Evolutionary conservation across 2,113 vertebrate genomes (phyloP).

Genomic region (Podilymbus podiceps): DNA sequence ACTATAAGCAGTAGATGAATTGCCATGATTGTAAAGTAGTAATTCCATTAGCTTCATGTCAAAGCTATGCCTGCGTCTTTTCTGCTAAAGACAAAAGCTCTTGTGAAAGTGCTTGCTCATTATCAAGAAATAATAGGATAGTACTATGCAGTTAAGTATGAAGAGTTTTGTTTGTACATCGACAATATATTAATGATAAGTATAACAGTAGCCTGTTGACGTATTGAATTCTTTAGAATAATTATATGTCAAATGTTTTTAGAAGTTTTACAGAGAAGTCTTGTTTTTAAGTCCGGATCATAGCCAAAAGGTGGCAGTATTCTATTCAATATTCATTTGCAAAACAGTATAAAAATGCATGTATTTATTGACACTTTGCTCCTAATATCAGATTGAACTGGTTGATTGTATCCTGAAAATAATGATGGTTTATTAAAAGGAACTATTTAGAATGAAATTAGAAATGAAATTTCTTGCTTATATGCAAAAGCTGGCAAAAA

Average conservation of each 20-base stretch:
- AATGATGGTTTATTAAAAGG: background rate
- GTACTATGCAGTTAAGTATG: background rate
- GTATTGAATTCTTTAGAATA: background rate
- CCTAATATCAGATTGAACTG: background rate
- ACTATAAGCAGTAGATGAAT: background rate
- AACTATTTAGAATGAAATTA: background rate
- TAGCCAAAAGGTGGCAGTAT: slow-evolving; percentile 70
- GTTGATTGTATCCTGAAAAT: background rate
- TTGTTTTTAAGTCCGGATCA: slow-evolving; percentile 24
- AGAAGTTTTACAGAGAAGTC: background rate
- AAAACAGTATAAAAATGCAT: slow-evolving; percentile 25
- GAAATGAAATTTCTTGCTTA: background rate
- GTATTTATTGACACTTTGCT: slow-evolving; percentile 8
- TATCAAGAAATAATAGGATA: slow-evolving; percentile 2
- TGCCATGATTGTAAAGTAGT: background rate
- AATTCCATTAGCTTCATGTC: slow-evolving; percentile 38
- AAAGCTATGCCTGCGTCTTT: background rate
- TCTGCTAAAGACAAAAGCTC: slow-evolving; percentile 40
- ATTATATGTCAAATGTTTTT: background rate
- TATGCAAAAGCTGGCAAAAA: background rate
- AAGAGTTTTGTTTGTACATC: background rate
- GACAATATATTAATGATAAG: slow-evolving; percentile 1
- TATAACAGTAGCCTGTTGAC: background rate
- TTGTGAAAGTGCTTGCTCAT: slow-evolving; percentile 41
- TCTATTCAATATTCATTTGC: slow-evolving; percentile 61